Conservation (phyloP, 2,113 vertebrate species). For the Entomyzon cyanotis region DNA sequence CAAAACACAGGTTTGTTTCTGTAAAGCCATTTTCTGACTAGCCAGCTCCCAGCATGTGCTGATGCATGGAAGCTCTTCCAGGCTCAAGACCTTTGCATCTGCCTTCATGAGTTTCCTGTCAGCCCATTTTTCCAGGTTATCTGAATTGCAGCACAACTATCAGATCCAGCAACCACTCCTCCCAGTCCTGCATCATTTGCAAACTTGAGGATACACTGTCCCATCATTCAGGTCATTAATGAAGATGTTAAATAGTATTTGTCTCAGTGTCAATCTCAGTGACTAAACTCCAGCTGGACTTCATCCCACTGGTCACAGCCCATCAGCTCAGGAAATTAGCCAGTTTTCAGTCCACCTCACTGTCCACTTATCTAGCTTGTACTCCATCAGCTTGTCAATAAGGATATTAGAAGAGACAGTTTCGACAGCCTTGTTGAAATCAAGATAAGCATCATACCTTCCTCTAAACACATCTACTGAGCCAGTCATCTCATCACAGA, state of each 20-base stretch:
- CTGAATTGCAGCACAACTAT: neutral
- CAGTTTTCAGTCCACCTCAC: neutral
- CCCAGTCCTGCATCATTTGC: neutral
- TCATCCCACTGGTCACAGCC: neutral
- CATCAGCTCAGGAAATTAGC: neutral
- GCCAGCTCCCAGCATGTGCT: neutral
- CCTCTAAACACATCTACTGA: neutral
- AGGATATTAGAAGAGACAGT: neutral
- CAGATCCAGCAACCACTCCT: neutral
- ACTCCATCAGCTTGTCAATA: neutral
- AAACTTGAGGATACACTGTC: neutral
- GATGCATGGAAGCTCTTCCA: neutral
- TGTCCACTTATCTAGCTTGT: neutral
- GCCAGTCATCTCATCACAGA: neutral
- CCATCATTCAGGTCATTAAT: neutral
- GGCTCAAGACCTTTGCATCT: neutral
- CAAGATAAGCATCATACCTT: neutral
- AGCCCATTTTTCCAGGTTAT: neutral
- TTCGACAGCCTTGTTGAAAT: neutral
- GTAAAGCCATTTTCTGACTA: neutral
- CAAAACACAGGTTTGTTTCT: neutral
- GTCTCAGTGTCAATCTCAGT: neutral
- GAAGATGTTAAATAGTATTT: neutral
- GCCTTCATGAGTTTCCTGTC: neutral
- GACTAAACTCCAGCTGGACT: neutral